Evolutionary conservation across 2,888 invertebrate genomes (phyloP), one percentile per base, ranked within the genome.

Genomic region (Crepidodera aurea): DNA sequence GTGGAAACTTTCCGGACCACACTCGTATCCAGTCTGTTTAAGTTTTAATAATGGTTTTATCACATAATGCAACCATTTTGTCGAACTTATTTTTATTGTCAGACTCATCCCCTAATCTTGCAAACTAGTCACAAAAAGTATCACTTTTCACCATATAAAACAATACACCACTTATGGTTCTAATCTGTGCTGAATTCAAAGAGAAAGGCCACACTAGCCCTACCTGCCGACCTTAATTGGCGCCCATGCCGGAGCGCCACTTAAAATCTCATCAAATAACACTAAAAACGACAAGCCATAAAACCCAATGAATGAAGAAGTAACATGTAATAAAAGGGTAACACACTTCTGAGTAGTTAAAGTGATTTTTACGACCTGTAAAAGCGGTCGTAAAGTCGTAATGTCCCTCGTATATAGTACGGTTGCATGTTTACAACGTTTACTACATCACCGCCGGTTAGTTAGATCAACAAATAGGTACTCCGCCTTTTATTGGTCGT

Each of bases 351-450:
- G 77, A 73, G 79, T 79, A 80, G 80, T 81, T 81, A 80, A 80
- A 81, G 79, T 81, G 82, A 82, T 82, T 82, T 82, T 82, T 82
- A 82, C 77, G 81, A 81, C 78, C 79, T 81, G 81, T 81, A 81
- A 81, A 81, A 78, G 78, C 74, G 78, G 76, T 79, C 79, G 80
- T 81, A 80, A 81, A 82, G 78, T 79, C 78, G 79, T 81, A 80
- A 81, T 81, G 80, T 80, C 79, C 79, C 79, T 77, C 73, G 77
- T 76, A 79, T 79, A 53, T 57, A 57, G 57, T 78, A 78, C 78
- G 76, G 78, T 77, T 78, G 79, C 78, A 79, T 80, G 80, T 80
- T 80, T 78, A 80, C 79, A 79, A 71, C 76, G 72, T 75, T 69
- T 71, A 73, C 71, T 71, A 72, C 72, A 78, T 77, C 76, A 75